Conservation (phyloP, 92 coral and sea anemone genomes). For the Galaxea fascicularis region DNA sequence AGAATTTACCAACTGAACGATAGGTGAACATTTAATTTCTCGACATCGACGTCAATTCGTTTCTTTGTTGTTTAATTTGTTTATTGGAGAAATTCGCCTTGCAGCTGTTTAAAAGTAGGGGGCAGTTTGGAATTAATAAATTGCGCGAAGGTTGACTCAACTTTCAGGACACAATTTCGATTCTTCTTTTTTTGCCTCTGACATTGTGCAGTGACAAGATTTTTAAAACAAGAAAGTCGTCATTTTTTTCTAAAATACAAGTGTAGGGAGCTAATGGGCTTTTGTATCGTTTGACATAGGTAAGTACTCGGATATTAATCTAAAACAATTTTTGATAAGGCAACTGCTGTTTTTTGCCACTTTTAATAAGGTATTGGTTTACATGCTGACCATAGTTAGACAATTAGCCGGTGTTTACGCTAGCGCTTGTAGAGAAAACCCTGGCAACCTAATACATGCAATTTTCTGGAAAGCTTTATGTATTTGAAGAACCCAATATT, state of each 20-base stretch:
- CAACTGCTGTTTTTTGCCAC: conserved; percentile 13
- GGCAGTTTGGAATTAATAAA: not conserved
- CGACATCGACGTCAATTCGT: conserved; percentile 12
- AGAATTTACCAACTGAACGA: conserved; percentile 24
- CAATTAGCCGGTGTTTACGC: not conserved
- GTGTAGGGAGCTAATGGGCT: too few species aligned
- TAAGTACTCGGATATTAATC: conserved; percentile 14
- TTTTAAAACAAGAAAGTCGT: too few species aligned
- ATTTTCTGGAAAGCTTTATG: conserved; percentile 18
- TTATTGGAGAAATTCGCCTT: conserved; percentile 1
- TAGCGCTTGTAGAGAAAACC: conserved; percentile 21
- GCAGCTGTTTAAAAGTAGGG: conserved; percentile 13
- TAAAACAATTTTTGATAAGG: not conserved
- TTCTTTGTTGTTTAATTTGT: conserved; percentile 11
- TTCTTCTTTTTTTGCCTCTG: not conserved
- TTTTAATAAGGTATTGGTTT: not conserved
- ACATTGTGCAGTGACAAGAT: not conserved
- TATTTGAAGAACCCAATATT: conserved; percentile 21
- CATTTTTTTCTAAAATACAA: too few species aligned
- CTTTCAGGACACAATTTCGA: conserved; percentile 1
- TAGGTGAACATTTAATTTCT: conserved; percentile 10
- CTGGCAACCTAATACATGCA: conserved; percentile 25
- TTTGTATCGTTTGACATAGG: conserved; percentile 7
- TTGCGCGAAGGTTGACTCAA: not conserved
- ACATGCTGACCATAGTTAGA: conserved; percentile 24